Evolutionary conservation across 2,888 invertebrate species (phyloP).

Genomic region (Sarcophaga carnaria): DNA sequence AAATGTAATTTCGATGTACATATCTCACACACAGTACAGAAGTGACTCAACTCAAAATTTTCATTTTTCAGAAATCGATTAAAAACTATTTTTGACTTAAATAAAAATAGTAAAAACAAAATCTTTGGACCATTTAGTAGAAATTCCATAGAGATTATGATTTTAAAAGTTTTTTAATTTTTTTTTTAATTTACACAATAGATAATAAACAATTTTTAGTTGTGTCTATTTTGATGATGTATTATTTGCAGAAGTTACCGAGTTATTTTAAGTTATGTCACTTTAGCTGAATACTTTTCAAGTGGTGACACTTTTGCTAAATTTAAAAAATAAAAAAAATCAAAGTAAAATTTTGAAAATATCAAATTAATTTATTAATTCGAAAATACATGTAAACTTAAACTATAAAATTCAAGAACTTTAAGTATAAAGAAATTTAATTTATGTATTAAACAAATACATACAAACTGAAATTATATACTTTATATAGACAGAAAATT

Average conservation of each 20-base stretch:
- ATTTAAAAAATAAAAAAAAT: too few relatives aligned
- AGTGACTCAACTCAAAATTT: too few relatives aligned
- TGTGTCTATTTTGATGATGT: slow-evolving; percentile 17
- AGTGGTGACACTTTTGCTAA: slow-evolving; percentile 9
- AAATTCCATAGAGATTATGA: too few relatives aligned
- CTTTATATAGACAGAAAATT: background rate
- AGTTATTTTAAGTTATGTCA: slow-evolving; percentile 32
- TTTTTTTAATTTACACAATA: background rate
- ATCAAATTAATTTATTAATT: background rate
- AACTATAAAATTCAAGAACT: background rate
- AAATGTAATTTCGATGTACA: too few relatives aligned
- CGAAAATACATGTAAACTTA: too few relatives aligned
- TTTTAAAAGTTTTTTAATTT: too few relatives aligned
- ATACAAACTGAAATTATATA: background rate
- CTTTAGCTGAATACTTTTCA: slow-evolving; percentile 27
- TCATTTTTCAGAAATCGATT: too few relatives aligned
- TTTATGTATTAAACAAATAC: background rate
- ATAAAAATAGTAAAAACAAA: too few relatives aligned
- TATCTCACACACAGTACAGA: too few relatives aligned
- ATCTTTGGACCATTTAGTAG: too few relatives aligned
- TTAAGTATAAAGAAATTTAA: background rate
- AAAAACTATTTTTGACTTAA: too few relatives aligned
- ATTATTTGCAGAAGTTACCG: slow-evolving; percentile 18
- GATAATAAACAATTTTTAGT: slow-evolving; percentile 14
- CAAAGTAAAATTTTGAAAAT: slow-evolving; percentile 2